A percentile compares a stretch with the other conserved stretches of the same genome.
phyloP scores from a whole-genome alignment of 2,888 invertebrate genomes.

The Lissonota sp. region DNA sequence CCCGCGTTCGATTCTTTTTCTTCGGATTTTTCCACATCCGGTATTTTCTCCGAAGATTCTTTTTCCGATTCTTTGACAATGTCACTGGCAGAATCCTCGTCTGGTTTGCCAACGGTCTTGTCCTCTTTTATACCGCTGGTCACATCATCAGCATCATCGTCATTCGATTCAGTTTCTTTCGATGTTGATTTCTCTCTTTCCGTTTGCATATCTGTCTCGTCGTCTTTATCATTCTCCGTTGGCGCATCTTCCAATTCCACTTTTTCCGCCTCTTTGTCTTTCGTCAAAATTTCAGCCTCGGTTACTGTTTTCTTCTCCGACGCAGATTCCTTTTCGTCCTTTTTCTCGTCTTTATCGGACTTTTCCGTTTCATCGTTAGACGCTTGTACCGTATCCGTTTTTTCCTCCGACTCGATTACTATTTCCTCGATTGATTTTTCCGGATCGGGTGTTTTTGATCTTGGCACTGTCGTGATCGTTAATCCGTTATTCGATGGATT shows the following conservation, averaged over 20 bases:
- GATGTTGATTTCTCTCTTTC: constrained; percentile 50
- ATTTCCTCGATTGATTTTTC: constrained; percentile 71
- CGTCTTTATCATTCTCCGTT: constrained; percentile 63
- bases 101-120: constrained; percentile 32
- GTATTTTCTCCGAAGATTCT: constrained; percentile 61
- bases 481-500: constrained; percentile 75
- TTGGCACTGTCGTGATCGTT: constrained; percentile 79
- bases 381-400: constrained; percentile 34
- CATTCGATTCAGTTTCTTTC: constrained; percentile 46
- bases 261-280: constrained; percentile 64
- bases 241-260: constrained; percentile 63
- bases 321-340: constrained; percentile 70
- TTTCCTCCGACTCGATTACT: constrained; percentile 33
- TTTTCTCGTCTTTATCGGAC: constrained; percentile 68
- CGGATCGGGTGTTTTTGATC: constrained; percentile 73
- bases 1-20: constrained; percentile 63
- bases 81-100: constrained; percentile 67
- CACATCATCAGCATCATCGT: constrained; percentile 1
- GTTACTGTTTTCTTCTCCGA: constrained; percentile 66
- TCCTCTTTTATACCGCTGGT: constrained; percentile 27
- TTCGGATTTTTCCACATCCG: constrained; percentile 49
- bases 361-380: constrained; percentile 41
- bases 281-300: constrained; percentile 48
- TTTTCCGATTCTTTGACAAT: constrained; percentile 62
- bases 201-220: constrained; percentile 61